Conservation (phyloP, 2,797 vertebrate species). For the Myotis planiceps region DNA sequence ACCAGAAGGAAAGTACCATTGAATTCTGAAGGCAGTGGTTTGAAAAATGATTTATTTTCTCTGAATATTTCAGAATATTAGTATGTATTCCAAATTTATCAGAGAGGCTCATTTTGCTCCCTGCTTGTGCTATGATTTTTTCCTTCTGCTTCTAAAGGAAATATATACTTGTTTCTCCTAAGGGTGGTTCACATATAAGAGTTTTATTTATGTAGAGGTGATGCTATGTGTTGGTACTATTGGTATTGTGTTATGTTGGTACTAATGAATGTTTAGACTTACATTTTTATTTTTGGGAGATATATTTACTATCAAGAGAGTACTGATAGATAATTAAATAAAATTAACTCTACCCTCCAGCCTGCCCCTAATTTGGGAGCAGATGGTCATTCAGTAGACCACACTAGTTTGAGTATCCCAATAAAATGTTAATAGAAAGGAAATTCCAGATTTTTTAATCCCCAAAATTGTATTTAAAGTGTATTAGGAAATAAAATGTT, state of each 20-base stretch:
- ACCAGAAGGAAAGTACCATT: neutral
- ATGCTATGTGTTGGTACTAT: slow-evolving; percentile 48
- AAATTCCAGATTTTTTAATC: neutral
- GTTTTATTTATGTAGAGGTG: neutral
- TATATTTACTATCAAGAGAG: neutral
- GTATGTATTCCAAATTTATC: neutral
- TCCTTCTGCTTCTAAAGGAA: neutral
- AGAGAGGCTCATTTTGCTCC: neutral
- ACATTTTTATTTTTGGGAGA: neutral
- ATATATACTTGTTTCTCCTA: neutral
- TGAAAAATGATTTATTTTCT: slow-evolving; percentile 1
- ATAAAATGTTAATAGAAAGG: slow-evolving; percentile 6
- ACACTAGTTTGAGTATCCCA: neutral
- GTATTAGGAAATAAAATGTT: neutral
- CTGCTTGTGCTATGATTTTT: neutral
- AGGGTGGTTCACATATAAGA: neutral
- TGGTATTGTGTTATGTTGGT: slow-evolving; percentile 42
- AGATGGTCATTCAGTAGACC: neutral
- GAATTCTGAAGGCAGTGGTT: neutral
- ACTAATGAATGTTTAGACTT: slow-evolving; percentile 60
- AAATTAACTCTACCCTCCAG: neutral
- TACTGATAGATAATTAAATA: slow-evolving; percentile 2
- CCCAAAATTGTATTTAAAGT: neutral
- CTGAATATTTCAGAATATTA: neutral
- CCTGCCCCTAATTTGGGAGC: neutral